These are phyloP conservation scores for Pristis pectinata DNA, from an alignment of 2,797 vertebrate genomes.

Conservation along the genomic window DNA sequence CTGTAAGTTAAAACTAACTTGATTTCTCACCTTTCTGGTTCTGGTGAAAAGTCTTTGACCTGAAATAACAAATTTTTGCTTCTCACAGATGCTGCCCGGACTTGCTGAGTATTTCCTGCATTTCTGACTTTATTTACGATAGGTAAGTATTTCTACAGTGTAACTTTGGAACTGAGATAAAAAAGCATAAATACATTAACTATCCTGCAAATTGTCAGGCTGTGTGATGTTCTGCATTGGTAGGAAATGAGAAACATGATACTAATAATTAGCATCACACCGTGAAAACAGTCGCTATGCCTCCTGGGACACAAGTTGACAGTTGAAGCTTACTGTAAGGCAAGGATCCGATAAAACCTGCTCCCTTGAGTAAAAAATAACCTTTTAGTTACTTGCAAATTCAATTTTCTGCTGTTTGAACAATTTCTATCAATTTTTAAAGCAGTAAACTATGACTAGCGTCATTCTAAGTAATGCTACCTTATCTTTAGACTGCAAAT, in stretches of 20 bases:
- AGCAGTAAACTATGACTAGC: neutral
- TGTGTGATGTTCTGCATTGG: neutral
- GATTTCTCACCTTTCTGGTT: too few species aligned
- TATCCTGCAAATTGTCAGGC: neutral
- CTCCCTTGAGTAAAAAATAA: conserved; percentile 14
- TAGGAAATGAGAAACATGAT: neutral
- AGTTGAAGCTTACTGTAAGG: neutral
- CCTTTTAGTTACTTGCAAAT: neutral
- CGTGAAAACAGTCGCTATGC: neutral
- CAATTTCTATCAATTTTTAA: conserved; percentile 25
- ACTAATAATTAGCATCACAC: neutral
- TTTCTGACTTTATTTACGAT: neutral
- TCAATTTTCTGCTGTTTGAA: conserved; percentile 28
- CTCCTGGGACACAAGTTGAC: neutral
- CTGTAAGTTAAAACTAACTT: too few species aligned
- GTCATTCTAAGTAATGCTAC: neutral
- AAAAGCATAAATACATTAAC: neutral
- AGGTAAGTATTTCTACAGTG: neutral
- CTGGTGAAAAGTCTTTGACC: too few species aligned
- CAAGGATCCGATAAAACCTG: neutral
- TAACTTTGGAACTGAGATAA: neutral
- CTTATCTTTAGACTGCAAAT: neutral
- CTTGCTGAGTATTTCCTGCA: too few species aligned
- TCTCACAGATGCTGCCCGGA: too few species aligned
- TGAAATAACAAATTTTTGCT: too few species aligned